Evolutionary conservation across 1,140 invertebrate species (phyloP), one percentile per base, ranked within the genome.

Genomic region (Drosophila nigrodunni): DNA sequence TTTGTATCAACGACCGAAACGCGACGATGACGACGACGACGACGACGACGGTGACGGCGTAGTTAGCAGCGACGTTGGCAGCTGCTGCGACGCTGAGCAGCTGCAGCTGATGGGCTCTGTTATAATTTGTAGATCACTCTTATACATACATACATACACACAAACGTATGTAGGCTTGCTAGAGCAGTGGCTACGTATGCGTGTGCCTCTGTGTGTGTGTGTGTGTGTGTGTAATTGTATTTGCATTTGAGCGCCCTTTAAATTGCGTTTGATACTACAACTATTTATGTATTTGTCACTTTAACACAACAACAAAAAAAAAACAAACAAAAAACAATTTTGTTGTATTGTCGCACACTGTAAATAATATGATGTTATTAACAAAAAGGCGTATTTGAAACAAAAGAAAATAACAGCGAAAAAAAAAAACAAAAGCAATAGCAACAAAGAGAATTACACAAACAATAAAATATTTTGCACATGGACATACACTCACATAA

Each of bases 1-100:
- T 50, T 81, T 81, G 71, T 87, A 82, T 82, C 74, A 80, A 80
- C 79, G 77, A 87, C 73, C 73, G 58, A 61, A 74, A 67, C 77
- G 49, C 54, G 44, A 44, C 52, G 46, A 13, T 65, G 66, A 50
- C 57, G 7, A n/a, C 60, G 57, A 58, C 44, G n/a, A n/a, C n/a
- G n/a, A n/a, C n/a, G n/a, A n/a, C 44, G 39, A 41, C 72, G 25
- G 34, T 41, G 37, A 41, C 70, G 44, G 15, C 47, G 43, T 50
- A 34, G 41, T 3, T 37, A 39, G 46, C 52, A 8, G 49, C 47
- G 66, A 67, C 61, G 57, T 7, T n/a, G 13, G 11, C 57, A 34
- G 41, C 41, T n/a, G 41, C 54, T 52, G 67, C 52, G 58, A n/a
- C 55, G 64, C 41, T 68, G 57, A 73, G 55, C 71, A 74, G 71